These are phyloP conservation scores for Hydropsyche tenuis DNA, from an alignment of 1,140 invertebrate genomes.

Conservation along the genomic window DNA sequence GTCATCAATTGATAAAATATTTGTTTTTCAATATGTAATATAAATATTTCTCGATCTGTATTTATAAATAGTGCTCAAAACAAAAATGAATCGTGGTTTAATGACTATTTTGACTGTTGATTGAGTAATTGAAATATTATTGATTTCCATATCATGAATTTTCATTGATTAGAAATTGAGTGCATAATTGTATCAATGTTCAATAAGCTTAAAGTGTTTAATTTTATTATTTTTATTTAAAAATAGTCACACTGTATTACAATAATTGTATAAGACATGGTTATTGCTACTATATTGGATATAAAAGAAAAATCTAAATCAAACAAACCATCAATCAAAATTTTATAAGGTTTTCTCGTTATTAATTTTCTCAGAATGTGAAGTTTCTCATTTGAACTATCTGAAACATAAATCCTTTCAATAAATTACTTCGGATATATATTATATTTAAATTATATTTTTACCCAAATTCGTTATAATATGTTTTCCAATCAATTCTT, in stretches of 20 bases:
- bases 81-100: too few species aligned
- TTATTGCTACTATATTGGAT: not conserved
- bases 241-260: not conserved
- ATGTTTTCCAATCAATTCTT: conserved; percentile 5
- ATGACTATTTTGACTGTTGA: too few species aligned
- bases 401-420: not conserved
- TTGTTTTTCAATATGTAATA: too few species aligned
- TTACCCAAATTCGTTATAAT: not conserved
- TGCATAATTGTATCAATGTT: too few species aligned
- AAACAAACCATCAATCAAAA: not conserved
- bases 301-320: not conserved
- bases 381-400: not conserved
- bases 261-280: not conserved
- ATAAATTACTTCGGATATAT: not conserved
- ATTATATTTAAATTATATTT: not conserved
- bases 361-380: not conserved
- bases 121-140: too few species aligned
- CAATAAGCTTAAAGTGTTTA: too few species aligned
- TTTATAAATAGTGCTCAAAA: too few species aligned
- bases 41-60: too few species aligned
- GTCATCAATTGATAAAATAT: too few species aligned
- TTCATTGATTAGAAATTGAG: too few species aligned
- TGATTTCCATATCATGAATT: too few species aligned
- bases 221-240: too few species aligned
- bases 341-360: not conserved